Base-by-base conservation (phyloP, 2,888 invertebrate species). In the Lithophane semibrunnea region DNA sequence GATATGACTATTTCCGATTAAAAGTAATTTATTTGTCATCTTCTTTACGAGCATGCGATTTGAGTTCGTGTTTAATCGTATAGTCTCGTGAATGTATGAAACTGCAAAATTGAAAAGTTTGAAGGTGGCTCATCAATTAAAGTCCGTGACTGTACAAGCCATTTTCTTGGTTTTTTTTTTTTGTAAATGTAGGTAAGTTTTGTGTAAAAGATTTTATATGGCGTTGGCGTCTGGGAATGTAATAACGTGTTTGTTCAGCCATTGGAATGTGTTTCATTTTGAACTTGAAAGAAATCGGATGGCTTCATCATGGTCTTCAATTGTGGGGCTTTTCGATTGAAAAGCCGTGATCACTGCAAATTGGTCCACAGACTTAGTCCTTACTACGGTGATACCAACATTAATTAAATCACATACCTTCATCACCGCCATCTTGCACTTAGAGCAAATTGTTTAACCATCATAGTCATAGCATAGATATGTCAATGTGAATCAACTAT, bases 221-320 rank as follows among this genome's bases (percentile, higher is more conserved):
- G 65, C 44, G 29, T 49, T 44, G 65, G 63, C 21, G 66, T 69
- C 78, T 58, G 29, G 68, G 73, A 86, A 84, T 84, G 75, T 86
- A 84, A 86, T 84, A 84, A 61, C 65, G 75, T 73, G 63, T 83
- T 69, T 78, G 79, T 86, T 77, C 83, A 60, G 66, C 63, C 83
- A 37, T 42, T 58, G 86, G 86, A 74, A 83, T 75, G 71, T 72
- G 60, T 65, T 86, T 86, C 58, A 78, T 86, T 86, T 83, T 78
- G 67, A 66, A 60, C 52, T 69, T 79, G 49, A 42, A 56, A 61
- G 42, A 49, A 44, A 69, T 71, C 67, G n/a, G 1, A 67, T 63
- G 52, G 29, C 58, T 85, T 61, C 42, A 71, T 58, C 63, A 66
- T 66, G 13, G 56, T 65, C 56, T 60, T 37, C 12, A 37, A 54